A percentile compares a stretch with the other conserved stretches of the same genome.
These are phyloP conservation scores for Pseudocheirus occidentalis DNA, from an alignment of 2,797 vertebrate species.

Conservation along the genomic window DNA sequence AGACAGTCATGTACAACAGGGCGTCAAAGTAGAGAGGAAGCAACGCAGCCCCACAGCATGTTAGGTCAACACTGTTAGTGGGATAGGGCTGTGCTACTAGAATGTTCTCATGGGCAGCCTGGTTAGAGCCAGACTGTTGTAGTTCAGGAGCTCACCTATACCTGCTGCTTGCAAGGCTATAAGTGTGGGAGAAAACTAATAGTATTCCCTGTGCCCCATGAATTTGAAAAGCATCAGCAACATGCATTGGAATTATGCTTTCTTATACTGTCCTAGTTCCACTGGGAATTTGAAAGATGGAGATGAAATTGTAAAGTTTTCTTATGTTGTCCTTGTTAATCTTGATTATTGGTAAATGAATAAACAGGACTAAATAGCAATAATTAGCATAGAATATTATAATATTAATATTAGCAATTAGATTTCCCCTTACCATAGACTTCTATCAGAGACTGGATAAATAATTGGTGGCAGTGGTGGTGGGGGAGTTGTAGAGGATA, in stretches of 20 bases:
- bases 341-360: neutral
- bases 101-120: neutral
- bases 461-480: neutral
- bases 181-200: neutral
- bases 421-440: neutral
- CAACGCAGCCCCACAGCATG: neutral
- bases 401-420: neutral
- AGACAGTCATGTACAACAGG: neutral
- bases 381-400: neutral
- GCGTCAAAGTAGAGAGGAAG: neutral
- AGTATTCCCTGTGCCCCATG: neutral
- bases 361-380: neutral
- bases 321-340: neutral
- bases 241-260: neutral
- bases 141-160: neutral
- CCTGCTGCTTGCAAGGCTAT: neutral
- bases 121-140: neutral
- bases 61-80: neutral
- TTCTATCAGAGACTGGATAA: neutral
- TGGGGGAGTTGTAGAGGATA: neutral
- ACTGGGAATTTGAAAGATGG: neutral
- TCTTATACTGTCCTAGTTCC: neutral
- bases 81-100: neutral
- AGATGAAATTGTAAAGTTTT: neutral
- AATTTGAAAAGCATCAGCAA: neutral